phyloP scores from a whole-genome alignment of 2,888 invertebrate genomes.

The Chorisops tibialis region DNA sequence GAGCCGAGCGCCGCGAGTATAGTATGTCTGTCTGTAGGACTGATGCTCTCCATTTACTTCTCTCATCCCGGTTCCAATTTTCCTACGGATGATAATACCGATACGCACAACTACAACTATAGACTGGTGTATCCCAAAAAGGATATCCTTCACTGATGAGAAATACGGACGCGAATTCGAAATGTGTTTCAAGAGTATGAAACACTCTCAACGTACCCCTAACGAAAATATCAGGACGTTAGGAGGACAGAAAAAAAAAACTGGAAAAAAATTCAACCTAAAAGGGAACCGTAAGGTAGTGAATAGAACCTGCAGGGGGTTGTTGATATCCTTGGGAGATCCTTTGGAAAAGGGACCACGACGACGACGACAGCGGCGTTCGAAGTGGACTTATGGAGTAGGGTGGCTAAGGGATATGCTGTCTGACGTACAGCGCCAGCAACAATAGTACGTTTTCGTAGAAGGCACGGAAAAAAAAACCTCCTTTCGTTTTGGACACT shows the following conservation, averaged over 20 bases:
- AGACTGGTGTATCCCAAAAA: constrained; percentile 24
- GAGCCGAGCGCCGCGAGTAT: too few species aligned
- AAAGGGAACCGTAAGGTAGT: constrained; percentile 9
- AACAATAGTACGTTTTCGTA: constrained; percentile 15
- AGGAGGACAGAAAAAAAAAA: constrained; percentile 14
- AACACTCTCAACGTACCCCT: constrained; percentile 16
- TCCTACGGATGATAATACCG: constrained; percentile 10
- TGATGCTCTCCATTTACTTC: neutral
- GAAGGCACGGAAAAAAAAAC: constrained; percentile 4
- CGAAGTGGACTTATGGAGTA: constrained; percentile 3
- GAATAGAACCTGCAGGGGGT: constrained; percentile 22
- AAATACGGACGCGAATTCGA: neutral
- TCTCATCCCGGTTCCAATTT: neutral
- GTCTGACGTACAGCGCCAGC: neutral
- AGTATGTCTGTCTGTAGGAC: too few species aligned
- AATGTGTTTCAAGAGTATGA: neutral
- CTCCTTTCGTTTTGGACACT: constrained; percentile 10
- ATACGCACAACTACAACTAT: constrained; percentile 19
- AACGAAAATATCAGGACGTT: constrained; percentile 17
- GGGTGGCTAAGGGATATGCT: constrained; percentile 1
- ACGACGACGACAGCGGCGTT: constrained; percentile 5
- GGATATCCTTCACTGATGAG: constrained; percentile 10
- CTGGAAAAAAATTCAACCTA: constrained; percentile 1
- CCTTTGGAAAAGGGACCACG: constrained; percentile 20
- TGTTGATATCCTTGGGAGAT: constrained; percentile 31